Evolutionary conservation across 2,888 invertebrate species (phyloP), one percentile per base, ranked within the genome.

Genomic region (Drosophila sordidula): DNA sequence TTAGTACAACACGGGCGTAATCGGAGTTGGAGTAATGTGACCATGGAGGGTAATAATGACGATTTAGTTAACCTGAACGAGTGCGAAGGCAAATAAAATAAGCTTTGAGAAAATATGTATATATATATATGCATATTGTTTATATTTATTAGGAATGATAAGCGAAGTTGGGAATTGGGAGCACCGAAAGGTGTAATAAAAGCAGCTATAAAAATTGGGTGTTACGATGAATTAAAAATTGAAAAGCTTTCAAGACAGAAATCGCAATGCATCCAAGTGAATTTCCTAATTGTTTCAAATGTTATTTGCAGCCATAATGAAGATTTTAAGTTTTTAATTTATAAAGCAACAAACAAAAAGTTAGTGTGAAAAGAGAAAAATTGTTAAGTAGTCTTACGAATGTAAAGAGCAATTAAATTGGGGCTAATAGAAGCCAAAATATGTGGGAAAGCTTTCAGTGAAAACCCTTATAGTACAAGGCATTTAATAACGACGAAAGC

Each of bases 1-100:
- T 6, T 12, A 32, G 36, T 6, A 38, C 11, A 39, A 9, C 44
- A 12, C 29, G 52, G 45, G 14, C 29, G 38, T 4, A 22, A 38
- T 36, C 18, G 18, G 26, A 29, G 26, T 38, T 11, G 11, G 12
- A 32, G 41, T 47, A 46, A 47, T 47, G 45, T 41, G 18, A 25
- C 62, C 62, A 44, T 36, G n/a, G 58, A 55, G 58, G n/a, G 34
- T 5, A 16, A 38, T 56, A 25, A 45, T n/a, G 25, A 0, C 1
- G 16, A 11, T 55, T 55, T 12, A 25, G n/a, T 55, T 8, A 6
- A 14, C 39, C 1, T 14, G n/a, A 16, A 8, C 16, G 16, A 39
- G 0, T 39, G 14, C 5, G 12, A n/a, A 36, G 9, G 4, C 38
- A 26, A 39, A 16, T 26, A 50, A 12, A 25, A 25, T 25, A 6